Conservation (phyloP, 1,140 invertebrate genomes). For the Temnothorax nylanderi region DNA sequence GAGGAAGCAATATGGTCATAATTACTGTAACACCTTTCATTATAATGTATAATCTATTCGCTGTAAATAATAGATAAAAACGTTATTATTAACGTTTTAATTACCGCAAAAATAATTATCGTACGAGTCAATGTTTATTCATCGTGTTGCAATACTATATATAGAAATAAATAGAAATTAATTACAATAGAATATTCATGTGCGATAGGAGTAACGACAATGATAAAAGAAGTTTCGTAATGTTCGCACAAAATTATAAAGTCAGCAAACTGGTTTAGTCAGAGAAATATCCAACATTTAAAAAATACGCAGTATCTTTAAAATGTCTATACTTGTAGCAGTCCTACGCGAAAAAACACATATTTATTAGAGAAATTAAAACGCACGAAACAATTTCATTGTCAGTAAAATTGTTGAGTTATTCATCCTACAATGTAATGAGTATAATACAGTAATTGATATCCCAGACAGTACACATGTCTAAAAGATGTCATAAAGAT, state of each 20-base stretch:
- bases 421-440: neutral
- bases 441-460: neutral
- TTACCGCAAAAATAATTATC: neutral
- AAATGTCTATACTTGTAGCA: neutral
- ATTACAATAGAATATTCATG: slow-evolving; percentile 13
- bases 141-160: neutral
- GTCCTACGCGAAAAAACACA: too few relatives aligned
- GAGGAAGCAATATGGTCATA: neutral
- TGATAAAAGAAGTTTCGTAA: slow-evolving; percentile 2
- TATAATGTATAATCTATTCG: neutral
- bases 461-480: neutral
- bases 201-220: neutral
- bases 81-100: neutral
- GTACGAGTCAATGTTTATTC: neutral
- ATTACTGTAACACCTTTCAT: neutral
- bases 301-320: neutral
- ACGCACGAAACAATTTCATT: neutral
- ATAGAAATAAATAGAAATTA: neutral
- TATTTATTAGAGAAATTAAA: neutral
- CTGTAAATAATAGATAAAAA: neutral
- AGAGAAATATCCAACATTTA: neutral
- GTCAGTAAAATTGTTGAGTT: neutral
- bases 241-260: neutral
- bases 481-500: too few relatives aligned
- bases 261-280: neutral